Evolutionary conservation across 2,888 invertebrate species (phyloP).

Genomic region (Lottia scabra): DNA sequence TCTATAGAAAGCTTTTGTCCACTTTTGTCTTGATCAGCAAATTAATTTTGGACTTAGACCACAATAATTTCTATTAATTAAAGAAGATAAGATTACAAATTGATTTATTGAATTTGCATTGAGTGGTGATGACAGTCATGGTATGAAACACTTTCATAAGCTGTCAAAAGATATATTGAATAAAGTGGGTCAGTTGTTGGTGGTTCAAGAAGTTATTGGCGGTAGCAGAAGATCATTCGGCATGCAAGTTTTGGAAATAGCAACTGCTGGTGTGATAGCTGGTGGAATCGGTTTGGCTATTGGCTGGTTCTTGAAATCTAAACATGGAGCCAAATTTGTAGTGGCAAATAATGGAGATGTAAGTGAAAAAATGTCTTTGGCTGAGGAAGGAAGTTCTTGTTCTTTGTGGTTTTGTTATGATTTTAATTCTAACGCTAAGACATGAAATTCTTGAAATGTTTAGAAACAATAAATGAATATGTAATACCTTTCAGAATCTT

Average conservation of each 20-base stretch:
- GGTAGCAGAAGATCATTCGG: conserved; percentile 9
- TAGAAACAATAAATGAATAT: too few relatives aligned
- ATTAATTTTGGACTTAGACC: too few relatives aligned
- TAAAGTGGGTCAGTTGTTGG: background rate
- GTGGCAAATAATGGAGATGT: conserved; percentile 13
- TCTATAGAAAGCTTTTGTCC: too few relatives aligned
- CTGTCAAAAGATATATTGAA: background rate
- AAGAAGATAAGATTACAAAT: too few relatives aligned
- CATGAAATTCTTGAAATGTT: too few relatives aligned
- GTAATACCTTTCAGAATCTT: too few relatives aligned
- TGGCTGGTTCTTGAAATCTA: conserved; percentile 28
- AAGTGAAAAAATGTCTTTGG: background rate
- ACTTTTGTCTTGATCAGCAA: too few relatives aligned
- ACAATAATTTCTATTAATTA: too few relatives aligned
- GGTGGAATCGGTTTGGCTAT: conserved; percentile 34
- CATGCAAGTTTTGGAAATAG: background rate
- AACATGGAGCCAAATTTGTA: background rate
- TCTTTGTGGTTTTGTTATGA: background rate
- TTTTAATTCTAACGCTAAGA: too few relatives aligned
- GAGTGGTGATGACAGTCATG: too few relatives aligned
- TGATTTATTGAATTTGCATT: too few relatives aligned
- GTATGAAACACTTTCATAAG: too few relatives aligned
- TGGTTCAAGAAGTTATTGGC: background rate
- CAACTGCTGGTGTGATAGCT: conserved; percentile 12
- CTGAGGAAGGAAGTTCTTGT: background rate